Base-by-base conservation (phyloP, 2,888 invertebrate species). In the Trisateles emortualis region DNA sequence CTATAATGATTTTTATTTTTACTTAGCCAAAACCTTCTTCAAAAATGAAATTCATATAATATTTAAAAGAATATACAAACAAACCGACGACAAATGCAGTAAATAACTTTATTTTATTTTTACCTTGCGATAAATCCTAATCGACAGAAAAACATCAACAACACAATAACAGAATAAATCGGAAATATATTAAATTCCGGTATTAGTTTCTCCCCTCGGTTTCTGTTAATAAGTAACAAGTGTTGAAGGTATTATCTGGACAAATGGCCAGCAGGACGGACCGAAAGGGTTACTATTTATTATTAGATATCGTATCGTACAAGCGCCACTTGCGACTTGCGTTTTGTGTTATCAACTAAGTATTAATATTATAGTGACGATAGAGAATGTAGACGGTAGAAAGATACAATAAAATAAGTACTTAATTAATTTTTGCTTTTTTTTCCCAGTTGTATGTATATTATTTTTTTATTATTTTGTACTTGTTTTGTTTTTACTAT, bases 221-320 rank as follows among this genome's bases (percentile, higher is more conserved):
- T 30, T n/a, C 43, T 36, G 61, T 66, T 72, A 66, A 61, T 68
- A 66, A 66, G 64, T 68, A 67, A 68, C 72, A 68, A 72, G 60
- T 72, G 71, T 64, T 56, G 67, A 68, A 65, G 62, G 74, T 69
- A 73, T 73, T 73, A 74, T 62, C 74, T 68, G 69, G 63, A 72
- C 72, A 63, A 55, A 53, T 56, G 72, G 70, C 68, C 72, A 64
- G 59, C 35, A 29, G 57, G 59, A 52, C 52, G 36, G 48, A 47
- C 54, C 38, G 53, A 50, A 51, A 59, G 64, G 67, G 73, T 60
- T 52, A 44, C 17, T 42, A 48, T 43, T 54, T 54, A 64, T 71
- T 69, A 64, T 60, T 60, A 62, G 71, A 70, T 68, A 71, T 60
- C 55, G 43, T 30, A 61, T 67, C 56, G 61, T 59, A 52, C 53